phyloP scores from a whole-genome alignment of 2,888 invertebrate species.

The Acrocyrtus sp. region DNA sequence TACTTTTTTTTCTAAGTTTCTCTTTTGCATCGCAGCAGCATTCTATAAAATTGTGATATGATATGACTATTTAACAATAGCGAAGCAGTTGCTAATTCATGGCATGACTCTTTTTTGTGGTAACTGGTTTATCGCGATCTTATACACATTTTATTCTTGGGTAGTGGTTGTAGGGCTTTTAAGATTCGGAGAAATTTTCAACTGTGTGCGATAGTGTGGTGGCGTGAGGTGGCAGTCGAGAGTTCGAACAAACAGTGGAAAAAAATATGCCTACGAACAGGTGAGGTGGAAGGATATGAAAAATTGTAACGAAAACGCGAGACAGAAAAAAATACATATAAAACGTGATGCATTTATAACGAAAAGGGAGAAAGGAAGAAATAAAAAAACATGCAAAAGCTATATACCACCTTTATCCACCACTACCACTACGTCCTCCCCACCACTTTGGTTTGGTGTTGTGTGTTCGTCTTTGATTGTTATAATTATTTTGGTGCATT shows the following conservation, averaged over 20 bases:
- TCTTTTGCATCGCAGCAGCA: too few relatives aligned
- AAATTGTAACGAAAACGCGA: conserved; percentile 8
- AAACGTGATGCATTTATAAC: not conserved
- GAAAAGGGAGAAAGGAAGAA: not conserved
- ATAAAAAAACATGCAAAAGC: not conserved
- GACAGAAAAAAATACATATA: conserved; percentile 1
- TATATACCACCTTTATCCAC: too few relatives aligned
- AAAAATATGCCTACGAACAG: conserved; percentile 21
- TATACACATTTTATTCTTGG: not conserved
- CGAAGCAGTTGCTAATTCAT: not conserved
- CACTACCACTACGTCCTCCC: not conserved
- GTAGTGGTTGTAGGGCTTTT: conserved; percentile 40
- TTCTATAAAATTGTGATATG: not conserved
- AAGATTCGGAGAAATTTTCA: conserved; percentile 48
- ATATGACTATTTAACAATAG: not conserved
- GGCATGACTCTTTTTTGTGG: conserved; percentile 6
- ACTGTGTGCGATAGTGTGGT: conserved; percentile 26
- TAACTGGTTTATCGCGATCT: conserved; percentile 44
- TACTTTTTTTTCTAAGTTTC: too few relatives aligned
- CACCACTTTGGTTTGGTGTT: not conserved
- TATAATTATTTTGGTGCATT: conserved; percentile 36
- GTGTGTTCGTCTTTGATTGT: not conserved
- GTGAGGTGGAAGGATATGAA: too few relatives aligned
- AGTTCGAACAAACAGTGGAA: conserved; percentile 24
- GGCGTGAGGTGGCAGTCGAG: conserved; percentile 35